phyloP scores from a whole-genome alignment of 2,113 vertebrate species.

The Amia ocellicauda region DNA sequence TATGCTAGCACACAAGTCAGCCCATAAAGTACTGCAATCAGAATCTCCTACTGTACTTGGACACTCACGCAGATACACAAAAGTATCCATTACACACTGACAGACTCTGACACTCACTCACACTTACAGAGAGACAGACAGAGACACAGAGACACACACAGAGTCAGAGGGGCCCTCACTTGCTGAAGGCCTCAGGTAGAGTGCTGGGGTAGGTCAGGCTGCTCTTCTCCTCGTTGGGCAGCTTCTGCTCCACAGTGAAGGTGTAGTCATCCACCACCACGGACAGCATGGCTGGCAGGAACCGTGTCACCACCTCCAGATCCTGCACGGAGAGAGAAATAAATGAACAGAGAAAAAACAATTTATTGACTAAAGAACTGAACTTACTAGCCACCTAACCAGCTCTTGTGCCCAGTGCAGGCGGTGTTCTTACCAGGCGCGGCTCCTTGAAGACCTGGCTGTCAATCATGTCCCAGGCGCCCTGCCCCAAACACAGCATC shows the following conservation, averaged over 20 bases:
- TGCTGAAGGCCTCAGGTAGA: constrained; percentile 83
- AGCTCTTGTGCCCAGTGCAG: too few relatives aligned
- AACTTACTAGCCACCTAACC: too few relatives aligned
- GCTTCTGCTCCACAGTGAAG: constrained; percentile 88
- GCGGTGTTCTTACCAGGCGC: constrained; percentile 78
- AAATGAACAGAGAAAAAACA: background rate
- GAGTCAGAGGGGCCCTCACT: constrained; percentile 47
- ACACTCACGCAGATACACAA: too few relatives aligned
- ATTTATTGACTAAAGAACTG: background rate
- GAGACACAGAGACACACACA: too few relatives aligned
- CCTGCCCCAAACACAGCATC: constrained; percentile 91
- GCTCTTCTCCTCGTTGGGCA: constrained; percentile 84
- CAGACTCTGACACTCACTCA: too few relatives aligned
- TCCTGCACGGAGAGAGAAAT: constrained; percentile 62
- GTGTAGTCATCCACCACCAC: constrained; percentile 93
- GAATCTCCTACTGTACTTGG: too few relatives aligned
- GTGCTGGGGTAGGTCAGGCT: constrained; percentile 72
- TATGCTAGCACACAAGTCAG: too few relatives aligned
- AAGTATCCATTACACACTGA: too few relatives aligned
- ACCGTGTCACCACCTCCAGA: constrained; percentile 84
- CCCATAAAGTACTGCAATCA: too few relatives aligned
- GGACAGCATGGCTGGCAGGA: constrained; percentile 91
- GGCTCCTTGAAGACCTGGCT: constrained; percentile 98
- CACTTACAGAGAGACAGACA: too few relatives aligned
- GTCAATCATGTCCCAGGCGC: constrained; percentile 99